phyloP scores from a whole-genome alignment of 2,797 vertebrate genomes.

The Pangasius macronema region DNA sequence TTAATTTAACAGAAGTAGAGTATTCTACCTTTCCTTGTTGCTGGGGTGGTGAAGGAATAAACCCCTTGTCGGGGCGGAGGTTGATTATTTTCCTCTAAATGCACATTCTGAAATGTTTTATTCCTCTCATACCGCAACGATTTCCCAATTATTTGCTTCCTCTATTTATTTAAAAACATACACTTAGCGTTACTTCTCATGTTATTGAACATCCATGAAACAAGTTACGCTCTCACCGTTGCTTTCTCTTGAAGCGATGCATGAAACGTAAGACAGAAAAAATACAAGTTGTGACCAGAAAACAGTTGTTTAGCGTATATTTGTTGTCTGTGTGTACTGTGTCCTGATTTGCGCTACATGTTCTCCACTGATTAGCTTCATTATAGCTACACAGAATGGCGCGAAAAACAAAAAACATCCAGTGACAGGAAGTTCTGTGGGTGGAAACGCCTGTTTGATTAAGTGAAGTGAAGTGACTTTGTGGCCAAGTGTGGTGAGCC shows the following conservation, averaged over 20 bases:
- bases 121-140: not conserved
- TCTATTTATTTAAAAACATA: too few species aligned
- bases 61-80: too few species aligned
- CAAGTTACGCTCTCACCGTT: not conserved
- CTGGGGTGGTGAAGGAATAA: not conserved
- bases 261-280: too few species aligned
- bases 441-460: too few species aligned
- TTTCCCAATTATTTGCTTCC: not conserved
- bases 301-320: not conserved
- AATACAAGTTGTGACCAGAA: not conserved
- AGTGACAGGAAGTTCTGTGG: too few species aligned
- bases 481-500: too few species aligned
- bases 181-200: not conserved
- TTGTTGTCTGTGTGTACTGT: not conserved
- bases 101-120: not conserved
- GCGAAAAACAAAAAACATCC: too few species aligned
- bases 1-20: not conserved
- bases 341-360: too few species aligned
- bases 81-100: not conserved
- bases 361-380: too few species aligned
- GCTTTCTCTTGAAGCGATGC: not conserved
- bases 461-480: too few species aligned
- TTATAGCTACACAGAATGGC: too few species aligned
- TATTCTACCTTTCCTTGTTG: too few species aligned
- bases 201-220: not conserved